These are phyloP conservation scores for Pleuronectes platessa DNA, from an alignment of 2,113 vertebrate genomes.

Conservation along the genomic window DNA sequence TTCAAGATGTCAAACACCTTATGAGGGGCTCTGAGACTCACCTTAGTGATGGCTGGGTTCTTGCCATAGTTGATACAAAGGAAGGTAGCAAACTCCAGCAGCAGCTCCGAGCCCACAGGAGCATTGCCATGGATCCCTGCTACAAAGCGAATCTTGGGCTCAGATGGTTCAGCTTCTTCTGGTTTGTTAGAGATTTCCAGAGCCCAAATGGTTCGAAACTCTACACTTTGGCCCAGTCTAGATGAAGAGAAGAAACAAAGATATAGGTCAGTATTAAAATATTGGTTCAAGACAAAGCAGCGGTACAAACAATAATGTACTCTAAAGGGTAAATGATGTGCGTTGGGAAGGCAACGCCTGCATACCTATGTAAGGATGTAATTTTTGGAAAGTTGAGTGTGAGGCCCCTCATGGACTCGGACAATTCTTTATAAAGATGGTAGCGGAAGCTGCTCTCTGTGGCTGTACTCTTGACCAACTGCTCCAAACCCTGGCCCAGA, in stretches of 20 bases:
- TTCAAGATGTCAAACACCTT: not conserved
- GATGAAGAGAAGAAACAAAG: conserved; percentile 35
- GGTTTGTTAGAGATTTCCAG: conserved; percentile 97
- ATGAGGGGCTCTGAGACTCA: conserved; percentile 61
- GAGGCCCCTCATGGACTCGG: conserved; percentile 87
- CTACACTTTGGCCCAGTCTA: conserved; percentile 94
- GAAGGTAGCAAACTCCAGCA: conserved; percentile 92
- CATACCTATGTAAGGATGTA: conserved; percentile 85
- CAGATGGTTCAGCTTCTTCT: conserved; percentile 85
- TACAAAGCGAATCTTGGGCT: conserved; percentile 95
- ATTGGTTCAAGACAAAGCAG: not conserved
- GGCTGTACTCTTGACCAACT: conserved; percentile 82
- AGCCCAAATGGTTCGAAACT: conserved; percentile 91
- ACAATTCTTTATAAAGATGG: conserved; percentile 87
- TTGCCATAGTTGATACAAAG: conserved; percentile 96
- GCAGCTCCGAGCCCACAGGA: conserved; percentile 93
- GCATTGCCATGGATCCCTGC: conserved; percentile 96
- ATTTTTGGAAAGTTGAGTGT: conserved; percentile 93
- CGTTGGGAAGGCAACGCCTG: not conserved
- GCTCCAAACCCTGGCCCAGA: conserved; percentile 88
- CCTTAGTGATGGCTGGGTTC: conserved; percentile 90
- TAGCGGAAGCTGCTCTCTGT: conserved; percentile 89
- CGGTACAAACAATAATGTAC: not conserved
- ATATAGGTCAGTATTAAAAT: not conserved
- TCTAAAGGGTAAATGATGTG: not conserved